Conservation (phyloP, 2,888 invertebrate genomes). For the Neoascia interrupta region DNA sequence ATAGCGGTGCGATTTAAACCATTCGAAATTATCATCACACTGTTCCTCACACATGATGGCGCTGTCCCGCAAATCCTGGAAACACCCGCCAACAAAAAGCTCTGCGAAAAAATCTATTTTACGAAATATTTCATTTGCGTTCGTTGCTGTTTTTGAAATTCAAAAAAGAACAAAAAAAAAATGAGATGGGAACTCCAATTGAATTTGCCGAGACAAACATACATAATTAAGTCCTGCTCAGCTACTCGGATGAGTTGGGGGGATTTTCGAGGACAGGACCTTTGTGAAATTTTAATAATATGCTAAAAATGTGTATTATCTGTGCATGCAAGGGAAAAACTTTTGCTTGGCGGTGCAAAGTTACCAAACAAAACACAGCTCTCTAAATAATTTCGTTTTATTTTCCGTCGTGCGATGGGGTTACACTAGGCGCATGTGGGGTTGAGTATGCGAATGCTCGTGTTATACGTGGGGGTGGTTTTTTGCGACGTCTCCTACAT, state of each 20-base stretch:
- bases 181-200: conserved; percentile 62
- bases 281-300: conserved; percentile 68
- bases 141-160: conserved; percentile 67
- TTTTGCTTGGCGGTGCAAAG: conserved; percentile 60
- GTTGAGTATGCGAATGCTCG: no score
- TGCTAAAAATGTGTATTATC: conserved; percentile 69
- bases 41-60: conserved; percentile 13
- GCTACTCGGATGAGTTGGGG: conserved; percentile 59
- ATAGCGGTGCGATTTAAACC: conserved; percentile 53
- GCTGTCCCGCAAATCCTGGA: conserved; percentile 4
- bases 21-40: conserved; percentile 59
- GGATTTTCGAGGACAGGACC: conserved; percentile 54
- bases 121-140: conserved; percentile 66
- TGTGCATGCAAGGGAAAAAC: conserved; percentile 65
- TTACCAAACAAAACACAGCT: conserved; percentile 67
- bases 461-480: conserved; percentile 5
- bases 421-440: not conserved
- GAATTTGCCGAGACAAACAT: conserved; percentile 52
- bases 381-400: conserved; percentile 62
- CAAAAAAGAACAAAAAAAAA: conserved; percentile 60
- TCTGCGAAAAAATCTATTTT: conserved; percentile 64
- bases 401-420: conserved; percentile 6
- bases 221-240: conserved; percentile 61
- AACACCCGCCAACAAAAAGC: conserved; percentile 45
- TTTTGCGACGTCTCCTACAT: conserved; percentile 60